Evolutionary conservation across 2,797 vertebrate genomes (phyloP), one percentile per base, ranked within the genome.

Genomic region (Arrhamphus sclerolepis): DNA sequence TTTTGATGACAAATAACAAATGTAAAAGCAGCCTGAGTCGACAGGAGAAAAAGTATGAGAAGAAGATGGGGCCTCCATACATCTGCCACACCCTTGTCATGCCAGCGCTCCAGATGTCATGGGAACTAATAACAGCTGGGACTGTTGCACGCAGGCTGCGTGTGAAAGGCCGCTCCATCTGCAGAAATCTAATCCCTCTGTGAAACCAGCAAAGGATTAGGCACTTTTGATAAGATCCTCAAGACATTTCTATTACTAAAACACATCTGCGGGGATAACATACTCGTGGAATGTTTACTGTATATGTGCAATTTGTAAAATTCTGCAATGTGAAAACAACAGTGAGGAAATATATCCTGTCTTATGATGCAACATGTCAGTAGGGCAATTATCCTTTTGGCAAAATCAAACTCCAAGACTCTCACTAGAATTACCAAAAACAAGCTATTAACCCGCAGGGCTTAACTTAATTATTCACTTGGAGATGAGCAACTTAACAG

Each of bases 121-220:
- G 90, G 87, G 86, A 93, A 91, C 88, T 78, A 62, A 80, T 82
- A 90, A 92, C 92, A 94, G 93, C 93, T 94, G 93, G 83, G 77
- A 72, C 82, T 68, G 80, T 84, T 87, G 85, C 72, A 63, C 64
- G 60, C 58, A 56, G 87, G 77, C 87, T 82, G 81, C 81, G 88
- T 91, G 92, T 90, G 90, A 90, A 90, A 85, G 68, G 66, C 76
- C 43, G 71, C 82, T 86, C 87, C 85, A 89, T 89, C 70, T 90
- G 89, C 80, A 68, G 92, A 92, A 93, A 93, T 89, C 43, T 75
- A 78, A 93, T 92, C 89, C 85, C 88, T 93, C 92, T 93, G 93
- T 93, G 93, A 93, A 94, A 90, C 69, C 84, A 80, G 83, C 75
- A 20, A 47, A 80, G 91, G 90, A 92, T 93, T 92, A 92, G 58